Base-by-base conservation (phyloP, 1,140 invertebrate genomes). In the Rhopalosiphum maidis region DNA sequence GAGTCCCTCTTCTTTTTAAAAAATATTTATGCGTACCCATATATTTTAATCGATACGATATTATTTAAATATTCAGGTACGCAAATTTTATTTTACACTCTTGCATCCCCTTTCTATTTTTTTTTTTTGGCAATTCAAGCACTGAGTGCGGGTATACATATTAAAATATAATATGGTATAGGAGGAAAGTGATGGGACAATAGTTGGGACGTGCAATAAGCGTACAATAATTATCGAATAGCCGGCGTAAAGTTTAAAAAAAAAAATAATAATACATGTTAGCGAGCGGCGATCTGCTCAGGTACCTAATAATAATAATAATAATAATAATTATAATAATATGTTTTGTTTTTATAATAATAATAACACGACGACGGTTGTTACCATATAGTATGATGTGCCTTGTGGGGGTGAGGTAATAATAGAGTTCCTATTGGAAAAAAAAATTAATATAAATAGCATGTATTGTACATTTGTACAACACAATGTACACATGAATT, bases 111-210 rank as follows among this genome's bases (percentile, higher is more conserved):
- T 18, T 18, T 51, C 48, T 51, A 51, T 1, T 51, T 51, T 18
- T 51, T 1, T 51, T 51, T 18, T 51, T 51, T 51, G 18, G 15
- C 48, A 51, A 51, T 51, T 51, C 48, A 51, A 51, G 48, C 48
- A 51, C 48, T 51, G 48, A 51, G 18, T 77, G 60, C 60, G 60
- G n/a, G 60, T 77, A 77, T 77, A 77, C 60, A 77, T 77, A 77
- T n/a, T 60, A 77, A 77, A 77, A 77, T 77, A 77, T 77, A 77
- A 77, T 77, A 77, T 77, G 60, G 30, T n/a, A 77, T 77, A n/a
- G 15, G 60, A 77, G 60, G 60, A 77, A 77, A 77, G 60, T 77
- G 60, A 30, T 25, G 60, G 60, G 60, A 68, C 60, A 68, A 68
- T 68, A 77, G 60, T 77, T 77, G n/a, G 60, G 60, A 77, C 60